Evolutionary conservation across 2,797 vertebrate species (phyloP), one percentile per base, ranked within the genome.

Genomic region (Serranus cabrilla): DNA sequence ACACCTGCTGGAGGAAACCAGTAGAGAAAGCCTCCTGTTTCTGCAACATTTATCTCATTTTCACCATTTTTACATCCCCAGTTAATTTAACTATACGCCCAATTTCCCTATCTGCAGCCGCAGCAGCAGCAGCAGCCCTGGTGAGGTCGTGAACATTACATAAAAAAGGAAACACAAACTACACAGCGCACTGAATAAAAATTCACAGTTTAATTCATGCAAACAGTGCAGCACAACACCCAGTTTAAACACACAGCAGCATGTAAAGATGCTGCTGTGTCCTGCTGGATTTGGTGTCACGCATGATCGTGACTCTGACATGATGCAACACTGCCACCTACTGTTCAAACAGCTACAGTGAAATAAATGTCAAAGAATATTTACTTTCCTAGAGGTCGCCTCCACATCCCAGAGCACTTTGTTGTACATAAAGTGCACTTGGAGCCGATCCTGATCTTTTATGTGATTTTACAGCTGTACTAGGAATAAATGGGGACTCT

Each of bases 1-100:
- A 78, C 90, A 82, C 78, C 91, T 90, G 82, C 64, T 85, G 91
- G 89, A 67, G 16, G 59, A 11, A 11, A 14, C 20, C 62, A 23
- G 7, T 25, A 71, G 5, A 43, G 23, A 14, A 7, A 17, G 11
- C 9, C 27, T 75, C 27, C 10, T 25, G 40, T 47, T 43, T 21
- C 31, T 39, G 66, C 57, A 39, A 34, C 11, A 6, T 60, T 55
- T 20, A 64, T 78, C 37, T 39, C 0, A 56, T 74, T 78, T 59
- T 54, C 21, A 70, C 43, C 72, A 75, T 39, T 51, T 16, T 42
- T 67, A 39, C 14, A 23, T 43, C 11, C 20, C 52, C n/a, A n/a
- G 8, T 60, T 20, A 25, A 20, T 87, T 80, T 52, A 47, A 80
- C 55, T 50, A 55, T 12, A 3, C 10, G 40, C 0, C 2, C 17